Conservation (phyloP, 2,113 vertebrate species). For the Hemichromis elongatus region DNA sequence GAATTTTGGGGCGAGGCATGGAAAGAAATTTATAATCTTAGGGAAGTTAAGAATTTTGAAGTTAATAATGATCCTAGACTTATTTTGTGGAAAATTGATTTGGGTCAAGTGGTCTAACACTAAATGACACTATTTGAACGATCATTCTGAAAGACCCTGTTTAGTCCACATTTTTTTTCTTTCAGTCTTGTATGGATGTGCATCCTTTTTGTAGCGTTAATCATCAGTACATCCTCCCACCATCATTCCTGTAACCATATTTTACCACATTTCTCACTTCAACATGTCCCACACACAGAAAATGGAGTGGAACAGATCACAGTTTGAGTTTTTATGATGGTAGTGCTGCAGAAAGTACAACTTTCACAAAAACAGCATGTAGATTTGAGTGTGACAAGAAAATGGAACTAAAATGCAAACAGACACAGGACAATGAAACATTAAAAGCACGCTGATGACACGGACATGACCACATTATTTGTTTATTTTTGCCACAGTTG, state of each 20-base stretch:
- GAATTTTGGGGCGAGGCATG: not conserved
- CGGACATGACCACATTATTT: not conserved
- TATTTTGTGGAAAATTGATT: not conserved
- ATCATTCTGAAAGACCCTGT: not conserved
- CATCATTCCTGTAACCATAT: not conserved
- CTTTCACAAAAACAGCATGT: not conserved
- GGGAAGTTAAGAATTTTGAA: no score
- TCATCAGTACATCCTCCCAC: conserved; percentile 11
- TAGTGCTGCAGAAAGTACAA: not conserved
- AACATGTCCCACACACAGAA: not conserved
- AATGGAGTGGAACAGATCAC: not conserved
- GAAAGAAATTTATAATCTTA: not conserved
- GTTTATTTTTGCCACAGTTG: not conserved
- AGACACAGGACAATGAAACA: not conserved
- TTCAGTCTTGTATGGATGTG: not conserved
- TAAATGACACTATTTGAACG: not conserved
- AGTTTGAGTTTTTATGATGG: not conserved
- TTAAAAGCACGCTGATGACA: not conserved
- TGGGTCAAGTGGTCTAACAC: not conserved
- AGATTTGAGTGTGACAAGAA: not conserved
- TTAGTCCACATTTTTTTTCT: not conserved
- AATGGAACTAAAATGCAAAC: not conserved
- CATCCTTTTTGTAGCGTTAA: not conserved
- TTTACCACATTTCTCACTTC: not conserved
- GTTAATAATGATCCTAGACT: not conserved